Evolutionary conservation across 64 coral and sea anemone species (phyloP), one percentile per base, ranked within the genome.

Genomic region (Dendronephthya gigantea): DNA sequence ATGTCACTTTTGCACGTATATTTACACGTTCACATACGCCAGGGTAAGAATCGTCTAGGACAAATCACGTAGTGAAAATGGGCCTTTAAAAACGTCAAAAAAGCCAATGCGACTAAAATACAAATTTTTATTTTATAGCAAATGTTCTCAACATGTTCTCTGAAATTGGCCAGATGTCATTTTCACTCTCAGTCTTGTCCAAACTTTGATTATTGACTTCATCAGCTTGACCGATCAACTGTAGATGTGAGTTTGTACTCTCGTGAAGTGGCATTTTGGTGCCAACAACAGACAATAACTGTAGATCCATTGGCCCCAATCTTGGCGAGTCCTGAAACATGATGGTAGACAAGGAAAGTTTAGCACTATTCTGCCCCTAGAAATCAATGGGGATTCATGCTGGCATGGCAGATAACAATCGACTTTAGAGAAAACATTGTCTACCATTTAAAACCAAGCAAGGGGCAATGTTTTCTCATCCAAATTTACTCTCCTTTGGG

Each of bases 281-380:
- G 39, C 94, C 94, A 4, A 84, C 66, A 0, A 97, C 88, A 35
- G 94, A 86, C 22, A 97, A 35, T 49, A 97, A 85, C 39, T 97
- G 94, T 15, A 97, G 81, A 25, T 97, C 94, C 94, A 97, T 93
- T 4, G 94, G 91, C 0, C 94, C 94, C 0, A 97, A 91, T 0
- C 91, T 88, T 66, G 91, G 94, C 1, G 89, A 93, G 25, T 91
- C 91, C 94, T 97, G 39, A 55, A 82, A 87, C 13, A 16, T 51
- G 15, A 62, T 82, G 50, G 33, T 31, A 35, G 22, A 17, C 19
- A 52, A 88, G 25, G 47, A 28, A 17, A 37, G 41, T 6, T 45
- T 45, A 11, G n/a, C n/a, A n/a, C n/a, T n/a, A n/a, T n/a, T n/a
- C n/a, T n/a, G n/a, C n/a, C n/a, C n/a, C n/a, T n/a, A n/a, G n/a